phyloP scores from a whole-genome alignment of 2,888 invertebrate genomes.

The Lymantria monacha region DNA sequence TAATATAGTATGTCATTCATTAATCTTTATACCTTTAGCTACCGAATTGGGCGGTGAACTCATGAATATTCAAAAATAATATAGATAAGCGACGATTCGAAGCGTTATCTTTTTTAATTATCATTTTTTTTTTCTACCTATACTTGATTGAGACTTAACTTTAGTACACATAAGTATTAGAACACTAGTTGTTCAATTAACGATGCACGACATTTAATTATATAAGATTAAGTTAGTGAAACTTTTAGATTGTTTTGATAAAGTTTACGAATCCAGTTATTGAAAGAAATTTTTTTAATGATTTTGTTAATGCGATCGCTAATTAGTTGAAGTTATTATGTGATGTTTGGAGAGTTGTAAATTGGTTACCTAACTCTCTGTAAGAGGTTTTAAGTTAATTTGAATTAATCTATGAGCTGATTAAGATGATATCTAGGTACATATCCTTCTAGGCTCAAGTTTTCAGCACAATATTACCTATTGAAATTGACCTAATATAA shows the following conservation, averaged over 20 bases:
- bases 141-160: slow-evolving; percentile 23
- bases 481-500: too few relatives aligned
- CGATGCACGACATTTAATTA: slow-evolving; percentile 22
- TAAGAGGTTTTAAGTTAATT: too few relatives aligned
- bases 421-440: too few relatives aligned
- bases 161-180: slow-evolving; percentile 13
- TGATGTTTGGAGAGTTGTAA: too few relatives aligned
- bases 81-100: slow-evolving; percentile 9
- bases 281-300: slow-evolving; percentile 15
- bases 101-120: slow-evolving; percentile 30
- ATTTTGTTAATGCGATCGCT: slow-evolving; percentile 15
- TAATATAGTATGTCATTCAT: background rate
- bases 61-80: slow-evolving; percentile 30
- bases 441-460: too few relatives aligned
- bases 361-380: too few relatives aligned
- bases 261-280: slow-evolving; percentile 23
- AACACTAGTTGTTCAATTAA: slow-evolving; percentile 19
- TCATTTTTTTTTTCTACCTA: slow-evolving; percentile 23
- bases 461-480: too few relatives aligned
- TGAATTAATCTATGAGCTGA: too few relatives aligned
- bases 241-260: slow-evolving; percentile 24
- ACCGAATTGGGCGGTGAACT: background rate
- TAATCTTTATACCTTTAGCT: slow-evolving; percentile 3
- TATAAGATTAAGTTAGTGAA: slow-evolving; percentile 24
- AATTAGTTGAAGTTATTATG: slow-evolving; percentile 15